phyloP scores from a whole-genome alignment of 2,888 invertebrate genomes.

The Epinotia brunnichana region DNA sequence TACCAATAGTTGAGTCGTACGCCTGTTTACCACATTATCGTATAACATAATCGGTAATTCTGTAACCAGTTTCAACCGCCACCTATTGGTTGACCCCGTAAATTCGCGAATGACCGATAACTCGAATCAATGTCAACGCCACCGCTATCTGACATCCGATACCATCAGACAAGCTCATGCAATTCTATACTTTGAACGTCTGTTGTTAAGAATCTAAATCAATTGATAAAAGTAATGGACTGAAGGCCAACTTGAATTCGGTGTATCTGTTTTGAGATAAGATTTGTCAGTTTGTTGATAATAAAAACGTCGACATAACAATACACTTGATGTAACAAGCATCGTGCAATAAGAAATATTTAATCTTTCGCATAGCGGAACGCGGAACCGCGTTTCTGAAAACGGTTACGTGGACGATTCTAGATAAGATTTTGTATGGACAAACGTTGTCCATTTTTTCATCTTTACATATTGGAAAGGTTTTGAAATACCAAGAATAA shows the following conservation, averaged over 20 bases:
- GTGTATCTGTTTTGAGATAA: conserved; percentile 26
- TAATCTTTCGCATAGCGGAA: not conserved
- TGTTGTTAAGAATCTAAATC: not conserved
- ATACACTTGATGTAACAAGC: conserved; percentile 10
- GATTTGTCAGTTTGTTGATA: conserved; percentile 6
- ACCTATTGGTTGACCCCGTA: not conserved
- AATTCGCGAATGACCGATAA: conserved; percentile 23
- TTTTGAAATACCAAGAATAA: too few relatives aligned
- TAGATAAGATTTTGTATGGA: too few relatives aligned
- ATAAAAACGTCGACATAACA: conserved; percentile 6
- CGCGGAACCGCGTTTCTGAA: not conserved
- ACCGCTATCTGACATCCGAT: not conserved
- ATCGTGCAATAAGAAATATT: not conserved
- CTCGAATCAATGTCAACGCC: conserved; percentile 6
- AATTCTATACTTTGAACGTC: not conserved
- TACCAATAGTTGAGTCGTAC: not conserved
- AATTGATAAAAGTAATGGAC: not conserved
- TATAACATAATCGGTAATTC: not conserved
- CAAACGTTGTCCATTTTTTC: too few relatives aligned
- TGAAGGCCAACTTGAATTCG: not conserved
- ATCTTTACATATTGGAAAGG: too few relatives aligned
- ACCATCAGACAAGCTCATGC: not conserved
- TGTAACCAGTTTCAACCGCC: not conserved
- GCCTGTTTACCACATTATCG: not conserved
- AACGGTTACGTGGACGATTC: too few relatives aligned